A percentile compares a stretch with the other conserved stretches of the same genome.
These are phyloP conservation scores for Scolopax bukidnonensis DNA, from an alignment of 2,797 vertebrate genomes.

Conservation along the genomic window DNA sequence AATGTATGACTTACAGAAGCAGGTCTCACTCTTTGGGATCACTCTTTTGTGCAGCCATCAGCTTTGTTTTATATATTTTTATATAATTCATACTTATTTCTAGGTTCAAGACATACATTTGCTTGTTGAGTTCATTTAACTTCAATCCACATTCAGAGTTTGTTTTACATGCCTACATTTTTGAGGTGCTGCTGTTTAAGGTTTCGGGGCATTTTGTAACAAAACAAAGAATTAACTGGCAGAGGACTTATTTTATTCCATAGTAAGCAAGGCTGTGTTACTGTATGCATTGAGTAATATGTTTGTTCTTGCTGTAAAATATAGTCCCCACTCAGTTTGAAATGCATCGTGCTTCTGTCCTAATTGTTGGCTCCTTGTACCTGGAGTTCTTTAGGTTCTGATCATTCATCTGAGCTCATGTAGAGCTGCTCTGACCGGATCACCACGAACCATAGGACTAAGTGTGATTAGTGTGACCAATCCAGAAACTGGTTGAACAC, in stretches of 20 bases:
- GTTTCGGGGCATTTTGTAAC: not conserved
- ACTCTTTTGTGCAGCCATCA: not conserved
- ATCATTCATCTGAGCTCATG: not conserved
- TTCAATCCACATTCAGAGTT: not conserved
- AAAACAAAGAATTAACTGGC: not conserved
- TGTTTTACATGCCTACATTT: not conserved
- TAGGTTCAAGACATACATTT: not conserved
- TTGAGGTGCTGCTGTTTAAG: not conserved
- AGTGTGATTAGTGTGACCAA: not conserved
- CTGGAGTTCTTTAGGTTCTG: not conserved
- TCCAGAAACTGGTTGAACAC: not conserved
- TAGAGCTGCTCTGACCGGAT: not conserved
- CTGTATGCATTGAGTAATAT: not conserved
- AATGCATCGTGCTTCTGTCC: not conserved
- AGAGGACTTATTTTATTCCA: not conserved
- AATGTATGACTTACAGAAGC: not conserved
- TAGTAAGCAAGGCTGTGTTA: not conserved
- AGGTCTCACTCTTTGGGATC: not conserved
- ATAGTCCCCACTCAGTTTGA: not conserved
- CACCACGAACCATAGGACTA: not conserved
- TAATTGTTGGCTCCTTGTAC: rapidly evolving
- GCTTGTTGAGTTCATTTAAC: not conserved
- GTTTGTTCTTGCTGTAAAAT: not conserved
- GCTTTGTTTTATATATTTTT: not conserved
- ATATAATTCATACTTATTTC: not conserved